Percentiles rank a stretch among this genome's conserved stretches.
phyloP scores from a whole-genome alignment of 2,113 vertebrate genomes.

The Cyprinodon variegatus region DNA sequence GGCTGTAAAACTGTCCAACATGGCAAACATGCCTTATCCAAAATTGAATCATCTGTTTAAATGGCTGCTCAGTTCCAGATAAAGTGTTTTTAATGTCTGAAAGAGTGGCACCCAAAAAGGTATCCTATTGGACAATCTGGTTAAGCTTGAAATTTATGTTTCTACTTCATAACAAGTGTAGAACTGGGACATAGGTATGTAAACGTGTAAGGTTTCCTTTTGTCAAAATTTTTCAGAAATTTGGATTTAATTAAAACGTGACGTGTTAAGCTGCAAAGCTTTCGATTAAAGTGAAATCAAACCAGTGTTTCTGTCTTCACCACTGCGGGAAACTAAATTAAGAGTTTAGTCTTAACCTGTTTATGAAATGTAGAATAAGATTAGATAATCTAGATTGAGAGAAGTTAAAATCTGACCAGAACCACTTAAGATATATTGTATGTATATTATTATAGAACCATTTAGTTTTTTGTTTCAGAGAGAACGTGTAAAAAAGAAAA shows the following conservation, averaged over 20 bases:
- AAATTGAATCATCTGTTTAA: neutral
- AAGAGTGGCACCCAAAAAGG: neutral
- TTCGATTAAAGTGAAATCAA: neutral
- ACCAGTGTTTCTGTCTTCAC: conserved; percentile 10
- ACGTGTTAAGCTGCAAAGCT: neutral
- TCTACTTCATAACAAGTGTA: neutral
- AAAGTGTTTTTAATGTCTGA: neutral
- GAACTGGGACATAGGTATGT: neutral
- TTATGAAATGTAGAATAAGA: conserved; percentile 56
- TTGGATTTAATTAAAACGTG: neutral
- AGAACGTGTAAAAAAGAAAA: conserved; percentile 73
- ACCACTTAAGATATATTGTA: conserved; percentile 61
- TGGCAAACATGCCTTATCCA: neutral
- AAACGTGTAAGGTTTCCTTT: neutral
- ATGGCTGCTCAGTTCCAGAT: neutral
- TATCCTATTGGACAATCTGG: neutral
- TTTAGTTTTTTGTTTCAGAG: conserved; percentile 64
- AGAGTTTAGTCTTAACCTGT: conserved; percentile 38
- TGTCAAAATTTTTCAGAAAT: neutral
- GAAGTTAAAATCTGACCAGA: conserved; percentile 25
- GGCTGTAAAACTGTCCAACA: neutral
- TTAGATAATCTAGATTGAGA: conserved; percentile 31
- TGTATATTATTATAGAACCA: conserved; percentile 61
- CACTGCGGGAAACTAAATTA: conserved; percentile 1
- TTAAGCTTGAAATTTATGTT: neutral